These are phyloP conservation scores for Microctenopoma stevenorrisi DNA, from an alignment of 2,797 vertebrate species.

Conservation along the genomic window DNA sequence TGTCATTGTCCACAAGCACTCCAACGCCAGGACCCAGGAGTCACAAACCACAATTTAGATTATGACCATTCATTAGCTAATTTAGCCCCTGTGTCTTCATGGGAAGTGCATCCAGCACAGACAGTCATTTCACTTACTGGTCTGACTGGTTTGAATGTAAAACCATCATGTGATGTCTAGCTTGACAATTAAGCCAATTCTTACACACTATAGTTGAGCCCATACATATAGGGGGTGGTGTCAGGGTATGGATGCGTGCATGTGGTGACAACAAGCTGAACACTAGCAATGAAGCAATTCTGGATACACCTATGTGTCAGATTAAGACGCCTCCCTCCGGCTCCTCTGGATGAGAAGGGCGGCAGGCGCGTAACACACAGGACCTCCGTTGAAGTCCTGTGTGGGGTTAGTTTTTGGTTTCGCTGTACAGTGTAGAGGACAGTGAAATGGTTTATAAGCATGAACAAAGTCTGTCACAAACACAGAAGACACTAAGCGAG, in stretches of 20 bases:
- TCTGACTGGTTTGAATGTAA: constrained; percentile 57
- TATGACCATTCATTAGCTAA: constrained; percentile 76
- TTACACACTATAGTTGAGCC: constrained; percentile 27
- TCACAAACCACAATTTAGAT: constrained; percentile 77
- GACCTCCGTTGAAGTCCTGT: too few species aligned
- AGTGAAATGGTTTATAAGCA: not conserved
- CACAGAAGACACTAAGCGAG: not conserved
- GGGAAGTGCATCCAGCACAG: constrained; percentile 60
- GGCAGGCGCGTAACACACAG: too few species aligned
- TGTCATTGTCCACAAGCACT: constrained; percentile 77
- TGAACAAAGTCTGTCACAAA: not conserved
- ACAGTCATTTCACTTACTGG: constrained; percentile 54
- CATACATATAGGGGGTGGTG: not conserved
- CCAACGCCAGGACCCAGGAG: constrained; percentile 68
- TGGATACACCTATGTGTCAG: not conserved
- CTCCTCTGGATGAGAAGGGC: too few species aligned
- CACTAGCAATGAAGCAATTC: not conserved
- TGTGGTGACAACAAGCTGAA: not conserved
- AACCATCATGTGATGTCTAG: constrained; percentile 68
- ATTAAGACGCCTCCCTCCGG: constrained; percentile 1
- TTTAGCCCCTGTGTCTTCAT: constrained; percentile 68
- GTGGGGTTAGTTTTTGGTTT: not conserved
- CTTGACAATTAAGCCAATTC: constrained; percentile 49
- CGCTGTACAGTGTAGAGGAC: not conserved
- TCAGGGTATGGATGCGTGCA: constrained; percentile 4